Conservation (phyloP, 2,113 vertebrate genomes). For the Cettia cetti region DNA sequence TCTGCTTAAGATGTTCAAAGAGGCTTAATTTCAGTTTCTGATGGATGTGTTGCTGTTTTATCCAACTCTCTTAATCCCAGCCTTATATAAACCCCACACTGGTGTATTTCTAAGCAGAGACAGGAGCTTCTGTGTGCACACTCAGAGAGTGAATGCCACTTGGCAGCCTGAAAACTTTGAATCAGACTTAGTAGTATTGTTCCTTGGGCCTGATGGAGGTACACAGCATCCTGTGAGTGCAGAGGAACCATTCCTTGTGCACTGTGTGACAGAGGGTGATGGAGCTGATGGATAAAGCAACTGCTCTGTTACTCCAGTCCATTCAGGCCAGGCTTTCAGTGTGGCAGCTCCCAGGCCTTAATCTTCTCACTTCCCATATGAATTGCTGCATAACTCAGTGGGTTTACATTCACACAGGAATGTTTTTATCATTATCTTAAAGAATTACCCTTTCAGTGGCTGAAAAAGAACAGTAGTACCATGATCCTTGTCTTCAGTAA, state of each 20-base stretch:
- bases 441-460: neutral
- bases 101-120: neutral
- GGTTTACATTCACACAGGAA: neutral
- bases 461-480: neutral
- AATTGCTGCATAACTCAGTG: neutral
- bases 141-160: neutral
- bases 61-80: constrained; percentile 9
- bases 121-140: neutral
- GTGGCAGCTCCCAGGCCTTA: neutral
- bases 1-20: constrained; percentile 12
- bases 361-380: rapidly evolving
- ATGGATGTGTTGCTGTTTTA: constrained; percentile 10
- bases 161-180: neutral
- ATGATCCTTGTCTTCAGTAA: neutral
- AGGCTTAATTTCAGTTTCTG: constrained; percentile 53
- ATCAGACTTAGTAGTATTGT: neutral
- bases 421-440: neutral
- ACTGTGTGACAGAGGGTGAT: neutral
- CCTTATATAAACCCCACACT: neutral
- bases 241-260: neutral
- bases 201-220: neutral
- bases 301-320: neutral
- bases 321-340: neutral
- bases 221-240: neutral
- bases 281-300: neutral